Evolutionary conservation across 2,797 vertebrate species (phyloP).

Genomic region (Hydrolagus colliei): DNA sequence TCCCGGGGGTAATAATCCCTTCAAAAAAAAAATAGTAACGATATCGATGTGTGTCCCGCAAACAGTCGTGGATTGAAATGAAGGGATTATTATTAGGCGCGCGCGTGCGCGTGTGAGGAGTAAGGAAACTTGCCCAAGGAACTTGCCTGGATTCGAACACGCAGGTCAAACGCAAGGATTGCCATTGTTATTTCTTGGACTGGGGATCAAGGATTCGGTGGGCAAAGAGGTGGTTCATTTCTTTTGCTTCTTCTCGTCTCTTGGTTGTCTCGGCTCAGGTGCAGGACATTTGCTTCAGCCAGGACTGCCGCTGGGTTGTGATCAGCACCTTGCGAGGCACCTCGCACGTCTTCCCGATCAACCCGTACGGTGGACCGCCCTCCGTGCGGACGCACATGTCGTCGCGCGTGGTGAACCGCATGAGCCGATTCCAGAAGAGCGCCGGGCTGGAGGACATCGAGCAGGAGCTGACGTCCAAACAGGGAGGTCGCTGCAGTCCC

Average conservation of each 20-base stretch:
- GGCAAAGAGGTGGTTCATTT: background rate
- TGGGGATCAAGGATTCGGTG: background rate
- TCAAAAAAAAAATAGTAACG: too few species aligned
- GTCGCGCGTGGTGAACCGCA: constrained; percentile 86
- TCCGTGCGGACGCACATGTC: constrained; percentile 96
- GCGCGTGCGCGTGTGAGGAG: too few species aligned
- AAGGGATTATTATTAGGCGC: too few species aligned
- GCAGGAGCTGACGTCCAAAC: constrained; percentile 80
- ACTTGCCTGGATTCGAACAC: too few species aligned
- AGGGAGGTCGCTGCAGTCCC: constrained; percentile 83
- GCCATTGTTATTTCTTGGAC: too few species aligned
- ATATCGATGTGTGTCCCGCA: too few species aligned
- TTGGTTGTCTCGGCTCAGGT: constrained; percentile 58
- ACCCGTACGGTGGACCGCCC: constrained; percentile 84
- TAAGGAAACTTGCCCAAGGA: too few species aligned
- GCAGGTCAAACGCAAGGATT: too few species aligned
- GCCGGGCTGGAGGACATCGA: constrained; percentile 95
- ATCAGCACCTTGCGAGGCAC: constrained; percentile 92
- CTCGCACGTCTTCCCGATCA: constrained; percentile 91
- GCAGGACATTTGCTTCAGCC: constrained; percentile 96
- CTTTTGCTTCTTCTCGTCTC: background rate
- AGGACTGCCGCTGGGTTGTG: constrained; percentile 93
- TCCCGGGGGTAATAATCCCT: too few species aligned
- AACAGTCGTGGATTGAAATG: too few species aligned
- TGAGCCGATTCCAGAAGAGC: constrained; percentile 97